phyloP scores from a whole-genome alignment of 2,888 invertebrate genomes.

The Pachymerium ferrugineum region DNA sequence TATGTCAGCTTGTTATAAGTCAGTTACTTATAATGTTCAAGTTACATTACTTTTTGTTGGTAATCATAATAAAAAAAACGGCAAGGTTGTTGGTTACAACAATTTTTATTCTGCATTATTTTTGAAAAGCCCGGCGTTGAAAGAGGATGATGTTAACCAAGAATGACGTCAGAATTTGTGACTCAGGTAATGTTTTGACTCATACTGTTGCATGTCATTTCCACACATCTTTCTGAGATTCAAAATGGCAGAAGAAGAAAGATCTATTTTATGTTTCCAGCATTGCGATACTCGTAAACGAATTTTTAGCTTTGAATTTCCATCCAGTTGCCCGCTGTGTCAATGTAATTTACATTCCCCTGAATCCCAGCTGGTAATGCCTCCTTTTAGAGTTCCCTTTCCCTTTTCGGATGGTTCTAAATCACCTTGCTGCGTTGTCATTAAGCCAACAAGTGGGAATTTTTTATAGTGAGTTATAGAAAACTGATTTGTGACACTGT shows the following conservation, averaged over 20 bases:
- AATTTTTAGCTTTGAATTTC: constrained; percentile 74
- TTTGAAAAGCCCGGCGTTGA: too few species aligned
- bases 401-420: constrained; percentile 77
- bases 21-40: too few species aligned
- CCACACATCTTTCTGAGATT: too few species aligned
- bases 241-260: background rate
- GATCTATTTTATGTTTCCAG: constrained; percentile 73
- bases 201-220: background rate
- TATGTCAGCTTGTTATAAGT: too few species aligned
- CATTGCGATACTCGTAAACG: constrained; percentile 70
- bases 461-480: constrained; percentile 61
- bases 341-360: constrained; percentile 54
- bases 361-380: constrained; percentile 55
- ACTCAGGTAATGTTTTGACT: background rate
- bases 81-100: too few species aligned
- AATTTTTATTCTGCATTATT: too few species aligned
- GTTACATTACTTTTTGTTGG: too few species aligned
- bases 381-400: constrained; percentile 72
- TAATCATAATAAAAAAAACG: too few species aligned
- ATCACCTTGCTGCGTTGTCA: constrained; percentile 71
- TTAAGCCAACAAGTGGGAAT: constrained; percentile 81
- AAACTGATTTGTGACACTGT: constrained; percentile 54
- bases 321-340: constrained; percentile 73
- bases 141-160: too few species aligned
- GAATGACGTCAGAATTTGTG: background rate